These are phyloP conservation scores for Cheilosia vulpina DNA, from an alignment of 2,888 invertebrate species.

Conservation along the genomic window DNA sequence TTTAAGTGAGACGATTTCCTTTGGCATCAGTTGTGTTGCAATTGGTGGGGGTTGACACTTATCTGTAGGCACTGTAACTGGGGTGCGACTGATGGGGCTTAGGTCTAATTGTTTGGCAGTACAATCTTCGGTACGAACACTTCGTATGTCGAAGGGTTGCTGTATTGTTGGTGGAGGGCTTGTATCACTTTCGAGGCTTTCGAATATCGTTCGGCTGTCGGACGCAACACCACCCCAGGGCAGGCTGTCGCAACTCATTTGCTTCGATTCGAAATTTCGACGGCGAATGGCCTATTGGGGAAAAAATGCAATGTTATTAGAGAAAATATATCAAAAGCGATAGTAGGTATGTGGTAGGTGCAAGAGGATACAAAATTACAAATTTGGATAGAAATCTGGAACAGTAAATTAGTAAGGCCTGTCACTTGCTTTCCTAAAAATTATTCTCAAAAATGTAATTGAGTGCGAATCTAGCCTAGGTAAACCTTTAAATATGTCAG, in stretches of 20 bases:
- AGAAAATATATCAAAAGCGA: not conserved
- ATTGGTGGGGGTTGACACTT: conserved; percentile 55
- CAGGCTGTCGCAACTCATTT: conserved; percentile 83
- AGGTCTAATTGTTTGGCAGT: conserved; percentile 70
- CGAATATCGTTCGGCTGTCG: conserved; percentile 82
- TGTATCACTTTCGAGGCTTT: conserved; percentile 82
- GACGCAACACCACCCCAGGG: conserved; percentile 81
- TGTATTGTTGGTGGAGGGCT: conserved; percentile 76
- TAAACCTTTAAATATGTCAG: too few species aligned
- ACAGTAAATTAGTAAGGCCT: too few species aligned
- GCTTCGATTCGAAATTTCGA: conserved; percentile 85
- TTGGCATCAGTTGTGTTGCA: conserved; percentile 36
- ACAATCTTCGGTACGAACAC: conserved; percentile 81
- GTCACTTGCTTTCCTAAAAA: too few species aligned
- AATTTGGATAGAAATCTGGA: too few species aligned
- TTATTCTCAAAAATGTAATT: too few species aligned
- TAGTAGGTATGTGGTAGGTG: too few species aligned
- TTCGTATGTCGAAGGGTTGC: conserved; percentile 79
- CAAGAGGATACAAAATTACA: too few species aligned
- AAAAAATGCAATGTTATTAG: not conserved
- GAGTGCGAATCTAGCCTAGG: too few species aligned
- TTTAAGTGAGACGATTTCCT: conserved; percentile 57
- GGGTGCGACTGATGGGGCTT: conserved; percentile 56
- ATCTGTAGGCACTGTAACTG: conserved; percentile 31
- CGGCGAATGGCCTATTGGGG: conserved; percentile 83